Conservation (phyloP, 2,797 vertebrate genomes). For the Hoplostethus mediterraneus region DNA sequence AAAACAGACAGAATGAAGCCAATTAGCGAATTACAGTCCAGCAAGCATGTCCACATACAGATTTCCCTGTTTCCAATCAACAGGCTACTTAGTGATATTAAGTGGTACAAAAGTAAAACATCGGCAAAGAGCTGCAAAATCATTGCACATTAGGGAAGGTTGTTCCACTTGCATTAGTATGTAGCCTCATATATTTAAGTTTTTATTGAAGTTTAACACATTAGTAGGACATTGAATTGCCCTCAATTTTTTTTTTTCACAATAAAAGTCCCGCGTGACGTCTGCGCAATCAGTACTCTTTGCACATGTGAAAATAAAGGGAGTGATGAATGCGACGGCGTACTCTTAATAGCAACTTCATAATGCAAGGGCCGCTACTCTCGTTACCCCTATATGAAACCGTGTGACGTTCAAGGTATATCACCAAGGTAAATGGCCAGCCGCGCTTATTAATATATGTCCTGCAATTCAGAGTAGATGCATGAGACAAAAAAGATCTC, state of each 20-base stretch:
- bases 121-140: conserved; percentile 42
- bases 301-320: background rate
- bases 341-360: background rate
- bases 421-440: background rate
- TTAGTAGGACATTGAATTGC: background rate
- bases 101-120: conserved; percentile 41
- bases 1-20: conserved; percentile 43
- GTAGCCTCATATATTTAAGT: background rate
- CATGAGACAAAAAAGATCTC: background rate
- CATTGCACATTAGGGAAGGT: conserved; percentile 15
- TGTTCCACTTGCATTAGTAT: conserved; percentile 30
- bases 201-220: background rate
- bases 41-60: conserved; percentile 34
- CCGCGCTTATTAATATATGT: conserved; percentile 4
- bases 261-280: background rate
- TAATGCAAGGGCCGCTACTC: background rate
- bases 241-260: background rate
- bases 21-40: conserved; percentile 60
- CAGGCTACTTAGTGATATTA: conserved; percentile 53
- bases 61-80: conserved; percentile 54
- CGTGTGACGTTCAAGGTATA: background rate
- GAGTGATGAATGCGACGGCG: background rate
- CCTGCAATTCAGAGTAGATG: background rate
- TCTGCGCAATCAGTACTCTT: background rate
- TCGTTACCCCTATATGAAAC: background rate